These are phyloP conservation scores for Syngnathus floridae DNA, from an alignment of 2,113 vertebrate genomes.

Conservation along the genomic window DNA sequence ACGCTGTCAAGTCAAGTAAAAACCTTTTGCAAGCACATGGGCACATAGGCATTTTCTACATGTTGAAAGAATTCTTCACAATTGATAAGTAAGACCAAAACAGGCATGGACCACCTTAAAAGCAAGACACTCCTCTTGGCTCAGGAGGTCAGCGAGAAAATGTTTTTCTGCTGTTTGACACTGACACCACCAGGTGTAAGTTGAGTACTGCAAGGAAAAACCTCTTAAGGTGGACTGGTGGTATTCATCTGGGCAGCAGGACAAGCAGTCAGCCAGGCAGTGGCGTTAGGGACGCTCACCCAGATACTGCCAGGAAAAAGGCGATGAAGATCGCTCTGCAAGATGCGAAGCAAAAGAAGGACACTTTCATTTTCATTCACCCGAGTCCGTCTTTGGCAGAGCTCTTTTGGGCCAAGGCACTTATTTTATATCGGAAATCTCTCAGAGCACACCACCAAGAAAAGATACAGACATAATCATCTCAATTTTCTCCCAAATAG, in stretches of 20 bases:
- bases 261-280: not conserved
- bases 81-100: constrained; percentile 4
- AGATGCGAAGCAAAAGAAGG: not conserved
- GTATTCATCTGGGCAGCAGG: not conserved
- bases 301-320: not conserved
- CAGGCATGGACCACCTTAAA: constrained; percentile 64
- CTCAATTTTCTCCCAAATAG: not conserved
- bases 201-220: constrained; percentile 31
- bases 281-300: constrained; percentile 5
- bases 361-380: constrained; percentile 1
- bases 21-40: not conserved
- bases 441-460: not conserved
- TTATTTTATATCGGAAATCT: not conserved
- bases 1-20: not conserved
- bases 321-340: not conserved
- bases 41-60: not conserved
- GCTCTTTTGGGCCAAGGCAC: not conserved
- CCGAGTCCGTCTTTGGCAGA: not conserved
- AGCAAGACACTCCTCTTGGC: constrained; percentile 41
- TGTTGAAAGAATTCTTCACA: not conserved
- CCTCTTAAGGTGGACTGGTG: constrained; percentile 66
- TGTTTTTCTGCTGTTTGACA: constrained; percentile 28
- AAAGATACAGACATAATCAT: not conserved
- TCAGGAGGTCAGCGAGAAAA: not conserved
- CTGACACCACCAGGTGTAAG: constrained; percentile 56